Base-by-base conservation (phyloP, 2,113 vertebrate genomes). In the Lynx canadensis region DNA sequence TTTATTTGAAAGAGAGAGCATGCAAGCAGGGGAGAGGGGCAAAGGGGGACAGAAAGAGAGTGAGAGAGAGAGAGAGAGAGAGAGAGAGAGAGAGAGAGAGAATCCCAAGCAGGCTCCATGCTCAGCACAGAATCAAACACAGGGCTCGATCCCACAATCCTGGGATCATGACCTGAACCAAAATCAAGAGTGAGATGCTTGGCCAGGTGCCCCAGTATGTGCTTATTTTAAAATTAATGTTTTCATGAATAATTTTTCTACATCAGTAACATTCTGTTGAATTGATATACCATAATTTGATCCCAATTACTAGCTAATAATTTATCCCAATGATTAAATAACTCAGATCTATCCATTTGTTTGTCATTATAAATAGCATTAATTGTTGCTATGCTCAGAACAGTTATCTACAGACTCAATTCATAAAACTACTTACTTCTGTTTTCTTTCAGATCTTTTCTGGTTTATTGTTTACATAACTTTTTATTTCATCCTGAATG, bases 161-260 rank as follows among this genome's bases (percentile, higher is more conserved):
- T 60, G 57, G 21, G 21, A 25, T 60, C 57, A 60, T 23, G 21
- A 23, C 57, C 57, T 60, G 8, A 60, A 7, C 57, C 57, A 21
- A 23, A 19, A 60, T 60, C 57, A 60, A 60, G 57, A 60, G 57
- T 60, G 21, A 60, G 21, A 60, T 60, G 57, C 21, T 60, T 60
- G 25, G 19, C 14, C 65, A 33, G 31, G 14, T 68, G 31, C 31
- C 65, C 65, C 12, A 4, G 65, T 31, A 33, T 5, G 16, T 14
- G 25, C n/a, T 81, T 63, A 63, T 48, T 89, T 96, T 91, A 48
- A 82, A 85, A 71, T 81, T 41, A 95, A 71, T 90, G n/a, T 27
- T 52, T 1, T 79, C 25, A 80, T 73, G 7, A 93, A 89, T 57
- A 85, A n/a, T 41, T 8, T 79, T 71, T 48, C 18, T 68, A 13